Conservation (phyloP, 2,888 invertebrate genomes). For the Lithophane leautieri region DNA sequence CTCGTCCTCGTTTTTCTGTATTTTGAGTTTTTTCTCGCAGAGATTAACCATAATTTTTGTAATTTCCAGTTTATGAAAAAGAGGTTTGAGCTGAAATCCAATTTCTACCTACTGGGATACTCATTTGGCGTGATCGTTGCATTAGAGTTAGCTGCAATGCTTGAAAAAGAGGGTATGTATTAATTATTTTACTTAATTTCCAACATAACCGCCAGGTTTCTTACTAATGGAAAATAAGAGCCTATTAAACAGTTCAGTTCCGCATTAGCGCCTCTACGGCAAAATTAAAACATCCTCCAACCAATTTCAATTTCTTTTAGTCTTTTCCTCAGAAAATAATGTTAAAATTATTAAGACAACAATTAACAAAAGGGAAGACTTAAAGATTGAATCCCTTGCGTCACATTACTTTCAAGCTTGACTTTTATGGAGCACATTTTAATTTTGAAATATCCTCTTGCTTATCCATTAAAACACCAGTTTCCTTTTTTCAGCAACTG, state of each 20-base stretch:
- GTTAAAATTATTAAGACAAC: conserved; percentile 32
- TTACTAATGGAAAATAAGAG: too few species aligned
- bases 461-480: conserved; percentile 47
- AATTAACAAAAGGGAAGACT: conserved; percentile 41
- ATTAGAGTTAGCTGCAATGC: conserved; percentile 75
- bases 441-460: conserved; percentile 50
- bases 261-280: not conserved
- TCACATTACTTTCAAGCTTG: conserved; percentile 56
- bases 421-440: conserved; percentile 56
- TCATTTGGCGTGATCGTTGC: conserved; percentile 78
- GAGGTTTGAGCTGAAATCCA: conserved; percentile 65
- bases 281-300: conserved; percentile 31
- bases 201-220: not conserved
- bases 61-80: conserved; percentile 68
- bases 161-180: conserved; percentile 79
- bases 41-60: not conserved
- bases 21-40: too few species aligned
- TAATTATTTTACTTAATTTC: conserved; percentile 8
- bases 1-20: too few species aligned
- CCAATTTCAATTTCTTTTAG: conserved; percentile 30
- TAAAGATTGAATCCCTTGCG: conserved; percentile 54
- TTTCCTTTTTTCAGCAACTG: conserved; percentile 4
- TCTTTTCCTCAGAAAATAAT: conserved; percentile 20
- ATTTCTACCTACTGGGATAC: conserved; percentile 74
- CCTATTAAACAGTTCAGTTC: conserved; percentile 11